Conservation (phyloP, 2,888 invertebrate species). For the Anarsia innoxiella region DNA sequence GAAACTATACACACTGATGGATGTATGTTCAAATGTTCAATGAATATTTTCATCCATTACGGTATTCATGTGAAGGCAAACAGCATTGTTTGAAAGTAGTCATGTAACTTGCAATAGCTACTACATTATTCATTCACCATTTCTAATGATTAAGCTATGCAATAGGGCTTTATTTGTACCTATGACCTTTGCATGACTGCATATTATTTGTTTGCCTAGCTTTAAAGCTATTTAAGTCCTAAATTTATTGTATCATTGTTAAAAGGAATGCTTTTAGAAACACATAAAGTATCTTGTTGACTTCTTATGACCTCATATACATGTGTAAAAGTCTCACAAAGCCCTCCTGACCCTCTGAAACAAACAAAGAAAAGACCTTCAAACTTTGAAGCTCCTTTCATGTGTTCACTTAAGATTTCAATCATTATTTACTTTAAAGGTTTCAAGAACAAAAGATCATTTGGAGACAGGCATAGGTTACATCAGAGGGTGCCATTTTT, state of each 20-base stretch:
- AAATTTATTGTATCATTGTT: too few species aligned
- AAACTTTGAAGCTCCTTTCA: constrained; percentile 4
- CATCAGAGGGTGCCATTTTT: constrained; percentile 11
- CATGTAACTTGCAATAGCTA: constrained; percentile 1
- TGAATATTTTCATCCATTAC: too few species aligned
- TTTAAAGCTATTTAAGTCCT: too few species aligned
- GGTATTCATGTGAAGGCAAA: background rate
- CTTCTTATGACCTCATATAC: too few species aligned
- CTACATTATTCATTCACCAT: constrained; percentile 1
- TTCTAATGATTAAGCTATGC: constrained; percentile 6
- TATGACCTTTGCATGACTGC: too few species aligned
- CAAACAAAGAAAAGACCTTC: constrained; percentile 6
- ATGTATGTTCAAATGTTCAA: too few species aligned
- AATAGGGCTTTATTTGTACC: too few species aligned
- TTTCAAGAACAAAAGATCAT: constrained; percentile 3
- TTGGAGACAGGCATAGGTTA: too few species aligned
- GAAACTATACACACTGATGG: too few species aligned
- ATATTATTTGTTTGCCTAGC: too few species aligned
- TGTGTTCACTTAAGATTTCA: constrained; percentile 12
- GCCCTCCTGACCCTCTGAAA: background rate
- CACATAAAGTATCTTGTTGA: too few species aligned
- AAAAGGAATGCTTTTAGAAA: too few species aligned
- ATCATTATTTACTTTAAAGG: constrained; percentile 19
- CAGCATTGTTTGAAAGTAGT: background rate
- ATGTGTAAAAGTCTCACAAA: constrained; percentile 4